These are phyloP conservation scores for Trachymyrmex septentrionalis DNA, from an alignment of 1,140 invertebrate genomes.

Conservation along the genomic window DNA sequence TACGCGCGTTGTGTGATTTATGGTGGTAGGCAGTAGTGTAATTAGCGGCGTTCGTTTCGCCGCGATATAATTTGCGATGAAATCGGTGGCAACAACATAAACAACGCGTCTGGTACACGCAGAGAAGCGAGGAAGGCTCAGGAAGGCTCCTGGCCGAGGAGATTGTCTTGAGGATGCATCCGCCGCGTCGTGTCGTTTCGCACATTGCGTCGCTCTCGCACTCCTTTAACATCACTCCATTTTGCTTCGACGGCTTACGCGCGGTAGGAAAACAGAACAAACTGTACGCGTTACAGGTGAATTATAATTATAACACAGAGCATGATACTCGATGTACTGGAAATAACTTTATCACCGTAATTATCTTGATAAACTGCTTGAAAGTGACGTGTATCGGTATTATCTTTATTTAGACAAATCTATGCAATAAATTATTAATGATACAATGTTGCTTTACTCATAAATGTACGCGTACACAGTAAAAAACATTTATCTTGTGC, in stretches of 20 bases:
- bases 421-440: background rate
- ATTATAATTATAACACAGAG: slow-evolving; percentile 17
- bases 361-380: slow-evolving; percentile 27
- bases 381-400: background rate
- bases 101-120: background rate
- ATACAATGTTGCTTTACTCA: background rate
- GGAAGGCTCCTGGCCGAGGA: background rate
- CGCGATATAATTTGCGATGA: slow-evolving; percentile 54
- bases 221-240: background rate
- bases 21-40: slow-evolving; percentile 40
- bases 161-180: background rate
- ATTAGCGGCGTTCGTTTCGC: slow-evolving; percentile 49
- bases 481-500: no score
- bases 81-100: slow-evolving; percentile 53
- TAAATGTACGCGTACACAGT: no score
- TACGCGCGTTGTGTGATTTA: slow-evolving; percentile 44
- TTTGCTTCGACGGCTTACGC: background rate
- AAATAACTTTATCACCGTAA: slow-evolving; percentile 21
- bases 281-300: background rate
- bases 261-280: background rate
- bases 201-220: background rate
- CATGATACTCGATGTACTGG: background rate
- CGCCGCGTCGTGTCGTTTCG: background rate
- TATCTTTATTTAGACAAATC: background rate
- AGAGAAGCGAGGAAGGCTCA: background rate